Conservation (phyloP, 1,140 invertebrate species). For the Pseudomyrmex flavicornis region DNA sequence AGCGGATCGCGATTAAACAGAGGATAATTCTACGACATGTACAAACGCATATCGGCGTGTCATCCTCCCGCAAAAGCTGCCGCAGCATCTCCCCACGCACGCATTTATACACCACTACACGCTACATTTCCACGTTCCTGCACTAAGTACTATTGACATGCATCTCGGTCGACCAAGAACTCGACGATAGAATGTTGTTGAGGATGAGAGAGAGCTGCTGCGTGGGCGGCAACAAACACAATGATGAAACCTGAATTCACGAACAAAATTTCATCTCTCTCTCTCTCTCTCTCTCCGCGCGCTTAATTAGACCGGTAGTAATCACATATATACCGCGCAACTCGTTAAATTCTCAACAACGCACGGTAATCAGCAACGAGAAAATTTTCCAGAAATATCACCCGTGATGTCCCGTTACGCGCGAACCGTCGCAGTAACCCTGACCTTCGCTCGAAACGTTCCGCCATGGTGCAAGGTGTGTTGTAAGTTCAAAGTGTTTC, state of each 20-base stretch:
- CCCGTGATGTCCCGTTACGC: neutral
- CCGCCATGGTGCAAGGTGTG: neutral
- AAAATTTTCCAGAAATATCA: neutral
- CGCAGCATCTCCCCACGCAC: neutral
- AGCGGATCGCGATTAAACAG: conserved; percentile 4
- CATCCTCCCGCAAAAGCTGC: neutral
- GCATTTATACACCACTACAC: neutral
- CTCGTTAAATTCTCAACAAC: conserved; percentile 37
- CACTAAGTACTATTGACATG: conserved; percentile 18
- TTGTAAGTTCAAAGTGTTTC: conserved; percentile 5
- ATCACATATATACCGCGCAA: neutral
- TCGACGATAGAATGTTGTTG: neutral
- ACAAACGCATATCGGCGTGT: neutral
- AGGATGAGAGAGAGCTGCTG: neutral
- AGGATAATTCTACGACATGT: no score
- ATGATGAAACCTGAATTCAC: neutral
- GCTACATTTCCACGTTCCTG: neutral
- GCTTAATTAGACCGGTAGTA: conserved; percentile 20
- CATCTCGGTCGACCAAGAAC: neutral
- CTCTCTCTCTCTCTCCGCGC: neutral
- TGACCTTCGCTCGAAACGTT: conserved; percentile 26
- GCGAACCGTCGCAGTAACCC: conserved; percentile 7
- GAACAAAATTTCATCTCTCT: neutral
- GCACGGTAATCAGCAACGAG: neutral
- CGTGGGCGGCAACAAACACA: neutral